A percentile compares a stretch with the other conserved stretches of the same genome.
Evolutionary conservation across 2,888 invertebrate genomes (phyloP).

Genomic region (Tricholauxania praeusta): DNA sequence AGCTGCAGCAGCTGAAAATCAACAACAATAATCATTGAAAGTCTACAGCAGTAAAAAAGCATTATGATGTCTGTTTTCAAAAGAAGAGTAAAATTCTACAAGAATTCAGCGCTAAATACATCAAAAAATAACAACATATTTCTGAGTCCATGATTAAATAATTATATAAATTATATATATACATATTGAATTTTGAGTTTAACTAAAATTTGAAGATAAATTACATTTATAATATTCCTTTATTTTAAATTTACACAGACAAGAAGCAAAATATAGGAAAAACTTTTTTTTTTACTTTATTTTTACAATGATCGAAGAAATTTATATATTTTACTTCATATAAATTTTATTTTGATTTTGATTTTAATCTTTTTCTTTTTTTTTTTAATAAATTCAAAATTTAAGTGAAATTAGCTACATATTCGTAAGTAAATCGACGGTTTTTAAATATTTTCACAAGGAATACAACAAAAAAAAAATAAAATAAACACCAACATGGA

Average conservation of each 20-base stretch:
- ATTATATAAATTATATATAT: slow-evolving; percentile 48
- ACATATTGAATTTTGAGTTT: slow-evolving; percentile 40
- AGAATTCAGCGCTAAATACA: slow-evolving; percentile 32
- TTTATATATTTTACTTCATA: slow-evolving; percentile 26
- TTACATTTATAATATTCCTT: slow-evolving; percentile 30
- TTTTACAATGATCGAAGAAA: slow-evolving; percentile 22
- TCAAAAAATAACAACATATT: slow-evolving; percentile 41
- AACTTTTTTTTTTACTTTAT: slow-evolving; percentile 15
- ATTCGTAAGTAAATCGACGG: background rate
- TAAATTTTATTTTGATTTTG: slow-evolving; percentile 26
- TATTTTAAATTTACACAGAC: slow-evolving; percentile 35
- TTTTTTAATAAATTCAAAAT: slow-evolving; percentile 31
- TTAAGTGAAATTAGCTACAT: background rate
- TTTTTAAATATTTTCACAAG: slow-evolving; percentile 19
- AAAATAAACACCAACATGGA: slow-evolving; percentile 11
- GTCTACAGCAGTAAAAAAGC: slow-evolving; percentile 23
- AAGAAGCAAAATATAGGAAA: slow-evolving; percentile 11
- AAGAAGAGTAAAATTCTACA: slow-evolving; percentile 4
- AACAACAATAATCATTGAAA: slow-evolving; percentile 22
- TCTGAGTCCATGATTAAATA: slow-evolving; percentile 50
- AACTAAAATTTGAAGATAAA: slow-evolving; percentile 36
- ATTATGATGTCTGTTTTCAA: slow-evolving; percentile 14
- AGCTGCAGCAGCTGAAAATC: slow-evolving; percentile 37
- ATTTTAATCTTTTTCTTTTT: slow-evolving; percentile 18
- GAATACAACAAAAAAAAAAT: background rate